Conservation (phyloP, 1,140 invertebrate genomes). For the Dysdera silvatica region DNA sequence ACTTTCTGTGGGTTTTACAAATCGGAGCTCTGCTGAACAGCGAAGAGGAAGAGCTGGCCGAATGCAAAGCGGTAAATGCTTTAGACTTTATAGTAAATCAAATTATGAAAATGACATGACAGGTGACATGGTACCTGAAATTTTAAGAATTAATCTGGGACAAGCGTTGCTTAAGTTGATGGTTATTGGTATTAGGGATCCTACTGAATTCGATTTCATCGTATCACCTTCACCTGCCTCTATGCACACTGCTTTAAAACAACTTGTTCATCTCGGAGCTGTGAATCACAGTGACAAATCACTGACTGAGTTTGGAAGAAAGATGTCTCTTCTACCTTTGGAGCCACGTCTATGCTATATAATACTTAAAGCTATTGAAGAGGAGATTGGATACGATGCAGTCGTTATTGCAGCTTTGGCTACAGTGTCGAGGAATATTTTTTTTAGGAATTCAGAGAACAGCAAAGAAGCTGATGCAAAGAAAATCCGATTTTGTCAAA, state of each 20-base stretch:
- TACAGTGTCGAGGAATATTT: slow-evolving; percentile 79
- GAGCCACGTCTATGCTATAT: slow-evolving; percentile 79
- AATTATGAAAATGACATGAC: slow-evolving; percentile 68
- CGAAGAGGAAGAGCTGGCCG: slow-evolving; percentile 80
- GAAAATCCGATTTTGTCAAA: slow-evolving; percentile 51
- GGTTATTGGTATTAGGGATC: slow-evolving; percentile 86
- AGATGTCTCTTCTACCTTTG: slow-evolving; percentile 88
- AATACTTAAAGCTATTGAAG: slow-evolving; percentile 63
- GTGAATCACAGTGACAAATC: slow-evolving; percentile 69
- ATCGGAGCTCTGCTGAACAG: slow-evolving; percentile 92
- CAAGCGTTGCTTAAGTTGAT: slow-evolving; percentile 82
- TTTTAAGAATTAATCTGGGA: slow-evolving; percentile 79
- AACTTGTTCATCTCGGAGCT: slow-evolving; percentile 74
- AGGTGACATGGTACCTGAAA: slow-evolving; percentile 74
- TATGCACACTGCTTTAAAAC: slow-evolving; percentile 71
- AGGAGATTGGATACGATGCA: slow-evolving; percentile 80
- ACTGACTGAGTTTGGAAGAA: slow-evolving; percentile 68
- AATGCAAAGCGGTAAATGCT: slow-evolving; percentile 62
- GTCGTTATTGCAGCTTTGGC: slow-evolving; percentile 75
- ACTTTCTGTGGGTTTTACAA: slow-evolving; percentile 70
- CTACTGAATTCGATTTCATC: slow-evolving; percentile 51
- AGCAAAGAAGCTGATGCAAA: slow-evolving; percentile 49
- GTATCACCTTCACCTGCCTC: slow-evolving; percentile 72
- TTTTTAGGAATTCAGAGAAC: slow-evolving; percentile 48
- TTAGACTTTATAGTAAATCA: slow-evolving; percentile 77